These are phyloP conservation scores for Hylomyscus alleni DNA, from an alignment of 2,797 vertebrate species.

Conservation along the genomic window DNA sequence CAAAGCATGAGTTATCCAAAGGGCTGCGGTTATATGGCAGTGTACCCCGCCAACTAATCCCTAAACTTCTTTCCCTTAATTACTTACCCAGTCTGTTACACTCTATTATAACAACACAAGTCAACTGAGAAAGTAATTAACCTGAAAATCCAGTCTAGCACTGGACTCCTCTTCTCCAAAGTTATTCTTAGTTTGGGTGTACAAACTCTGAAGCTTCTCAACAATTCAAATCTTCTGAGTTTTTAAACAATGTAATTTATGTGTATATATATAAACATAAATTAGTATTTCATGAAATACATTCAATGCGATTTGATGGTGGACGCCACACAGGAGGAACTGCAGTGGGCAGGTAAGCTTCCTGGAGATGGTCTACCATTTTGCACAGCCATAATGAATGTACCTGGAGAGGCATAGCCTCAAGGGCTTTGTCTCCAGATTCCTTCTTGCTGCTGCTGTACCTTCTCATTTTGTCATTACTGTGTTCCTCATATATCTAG, in stretches of 20 bases:
- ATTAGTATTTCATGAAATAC: conserved; percentile 60
- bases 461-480: not conserved
- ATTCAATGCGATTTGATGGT: not conserved
- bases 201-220: not conserved
- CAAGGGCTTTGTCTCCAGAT: not conserved
- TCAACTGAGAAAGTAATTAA: conserved; percentile 40
- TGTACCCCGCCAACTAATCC: not conserved
- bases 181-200: not conserved
- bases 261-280: not conserved
- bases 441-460: not conserved
- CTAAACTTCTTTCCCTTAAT: not conserved
- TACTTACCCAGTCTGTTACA: not conserved
- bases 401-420: not conserved
- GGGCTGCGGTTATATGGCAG: not conserved
- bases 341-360: not conserved
- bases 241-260: conserved; percentile 24
- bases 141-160: conserved; percentile 27
- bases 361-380: not conserved
- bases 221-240: conserved; percentile 11
- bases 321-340: not conserved
- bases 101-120: conserved; percentile 21
- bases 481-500: not conserved
- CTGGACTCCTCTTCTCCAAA: conserved; percentile 44
- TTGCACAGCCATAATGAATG: not conserved
- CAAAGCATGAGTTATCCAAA: not conserved